Conservation (phyloP, 2,888 invertebrate genomes). For the Lochmaea capreae region DNA sequence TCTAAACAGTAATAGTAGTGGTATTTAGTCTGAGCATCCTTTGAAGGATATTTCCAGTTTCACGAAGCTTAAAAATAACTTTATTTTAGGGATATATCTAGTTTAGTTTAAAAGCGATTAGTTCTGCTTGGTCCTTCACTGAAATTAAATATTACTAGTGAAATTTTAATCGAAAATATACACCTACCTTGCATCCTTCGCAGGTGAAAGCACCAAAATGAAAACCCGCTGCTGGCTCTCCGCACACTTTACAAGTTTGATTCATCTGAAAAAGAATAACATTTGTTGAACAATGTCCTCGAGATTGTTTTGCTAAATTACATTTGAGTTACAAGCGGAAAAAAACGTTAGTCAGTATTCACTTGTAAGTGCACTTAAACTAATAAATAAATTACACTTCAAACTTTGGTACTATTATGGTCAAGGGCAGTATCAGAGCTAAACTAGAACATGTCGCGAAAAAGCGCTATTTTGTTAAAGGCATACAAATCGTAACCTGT, state of each 20-base stretch:
- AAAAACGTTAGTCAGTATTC: neutral
- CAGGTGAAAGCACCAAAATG: slow-evolving; percentile 97
- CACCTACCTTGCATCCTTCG: slow-evolving; percentile 93
- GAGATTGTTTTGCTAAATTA: neutral
- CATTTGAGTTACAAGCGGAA: neutral
- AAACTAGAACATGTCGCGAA: slow-evolving; percentile 16
- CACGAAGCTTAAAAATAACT: too few species aligned
- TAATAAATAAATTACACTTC: neutral
- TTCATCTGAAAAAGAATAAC: slow-evolving; percentile 80
- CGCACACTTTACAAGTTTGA: slow-evolving; percentile 96
- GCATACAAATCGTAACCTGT: neutral
- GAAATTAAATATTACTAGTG: too few species aligned
- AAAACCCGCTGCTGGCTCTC: slow-evolving; percentile 94
- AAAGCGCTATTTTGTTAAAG: slow-evolving; percentile 5
- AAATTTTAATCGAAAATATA: too few species aligned
- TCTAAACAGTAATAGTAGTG: too few species aligned
- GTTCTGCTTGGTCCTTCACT: neutral
- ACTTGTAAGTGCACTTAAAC: neutral
- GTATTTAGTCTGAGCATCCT: too few species aligned
- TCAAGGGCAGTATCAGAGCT: slow-evolving; percentile 27
- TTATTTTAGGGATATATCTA: too few species aligned
- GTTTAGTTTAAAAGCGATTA: neutral
- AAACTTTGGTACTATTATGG: slow-evolving; percentile 21
- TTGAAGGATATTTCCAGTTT: too few species aligned
- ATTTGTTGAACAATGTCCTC: neutral